Evolutionary conservation across 2,113 vertebrate genomes (phyloP).

Genomic region (Alethe diademata): DNA sequence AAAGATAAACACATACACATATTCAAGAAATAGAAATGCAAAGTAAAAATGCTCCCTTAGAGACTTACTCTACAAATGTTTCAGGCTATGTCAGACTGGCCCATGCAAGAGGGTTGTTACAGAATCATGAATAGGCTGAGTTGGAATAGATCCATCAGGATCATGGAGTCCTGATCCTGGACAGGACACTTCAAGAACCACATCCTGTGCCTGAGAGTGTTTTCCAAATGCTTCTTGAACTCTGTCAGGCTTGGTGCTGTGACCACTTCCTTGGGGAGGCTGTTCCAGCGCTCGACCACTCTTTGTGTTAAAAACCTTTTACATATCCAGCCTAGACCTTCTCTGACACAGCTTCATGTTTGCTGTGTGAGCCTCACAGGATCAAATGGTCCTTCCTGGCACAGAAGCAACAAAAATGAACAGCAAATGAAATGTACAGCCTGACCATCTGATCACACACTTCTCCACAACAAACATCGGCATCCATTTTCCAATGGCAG

Average conservation of each 20-base stretch:
- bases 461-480: not conserved
- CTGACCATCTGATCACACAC: not conserved
- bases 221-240: not conserved
- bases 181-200: not conserved
- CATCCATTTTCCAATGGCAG: not conserved
- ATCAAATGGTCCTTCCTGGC: not conserved
- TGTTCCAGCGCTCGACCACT: not conserved
- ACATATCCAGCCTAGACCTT: not conserved
- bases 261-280: not conserved
- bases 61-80: not conserved
- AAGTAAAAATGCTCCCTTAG: not conserved
- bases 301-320: not conserved
- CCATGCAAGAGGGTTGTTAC: fast-evolving
- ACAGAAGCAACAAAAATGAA: not conserved
- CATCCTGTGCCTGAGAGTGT: not conserved
- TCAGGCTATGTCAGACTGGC: not conserved
- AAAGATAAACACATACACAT: not conserved
- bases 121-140: not conserved
- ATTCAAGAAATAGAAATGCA: not conserved
- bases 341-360: not conserved
- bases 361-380: fast-evolving
- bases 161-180: not conserved
- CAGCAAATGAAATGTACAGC: not conserved
- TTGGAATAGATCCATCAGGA: not conserved
- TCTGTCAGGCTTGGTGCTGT: not conserved